A percentile compares a stretch with the other conserved stretches of the same genome.
These are phyloP conservation scores for Aphyosemion australe DNA, from an alignment of 2,113 vertebrate genomes.

Conservation along the genomic window DNA sequence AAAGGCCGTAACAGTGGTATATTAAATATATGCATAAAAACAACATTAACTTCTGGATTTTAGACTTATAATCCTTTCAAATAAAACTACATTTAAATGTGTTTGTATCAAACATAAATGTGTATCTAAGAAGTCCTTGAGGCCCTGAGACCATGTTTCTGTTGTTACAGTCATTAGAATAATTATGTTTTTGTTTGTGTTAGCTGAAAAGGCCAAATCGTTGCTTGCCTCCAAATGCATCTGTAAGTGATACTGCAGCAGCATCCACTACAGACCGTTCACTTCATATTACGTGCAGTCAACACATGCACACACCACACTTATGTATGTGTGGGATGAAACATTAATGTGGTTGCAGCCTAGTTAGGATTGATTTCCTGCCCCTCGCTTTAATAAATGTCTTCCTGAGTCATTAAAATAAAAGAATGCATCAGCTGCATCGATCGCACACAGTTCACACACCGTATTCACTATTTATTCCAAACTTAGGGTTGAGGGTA, in stretches of 20 bases:
- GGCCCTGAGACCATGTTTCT: too few species aligned
- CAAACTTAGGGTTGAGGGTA: constrained; percentile 38
- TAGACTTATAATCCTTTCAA: too few species aligned
- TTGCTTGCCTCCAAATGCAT: constrained; percentile 8
- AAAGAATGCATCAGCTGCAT: constrained; percentile 44
- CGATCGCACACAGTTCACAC: constrained; percentile 44
- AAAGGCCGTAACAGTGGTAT: too few species aligned
- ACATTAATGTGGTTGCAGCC: constrained; percentile 55
- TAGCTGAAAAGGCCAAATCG: background rate
- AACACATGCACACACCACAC: constrained; percentile 3
- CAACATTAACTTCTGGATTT: too few species aligned
- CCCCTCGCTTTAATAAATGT: constrained; percentile 67
- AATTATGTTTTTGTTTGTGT: background rate
- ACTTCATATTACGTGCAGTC: background rate
- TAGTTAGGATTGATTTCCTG: constrained; percentile 68
- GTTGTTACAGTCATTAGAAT: background rate
- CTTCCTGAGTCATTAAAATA: constrained; percentile 64
- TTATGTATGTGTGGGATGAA: background rate
- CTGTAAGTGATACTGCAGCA: constrained; percentile 14
- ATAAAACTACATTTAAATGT: too few species aligned
- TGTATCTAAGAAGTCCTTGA: too few species aligned
- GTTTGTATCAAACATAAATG: too few species aligned
- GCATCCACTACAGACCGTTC: background rate
- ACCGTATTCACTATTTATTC: constrained; percentile 53
- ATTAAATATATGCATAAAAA: too few species aligned